phyloP scores from a whole-genome alignment of 2,797 vertebrate genomes.

The Oreochromis grahami region DNA sequence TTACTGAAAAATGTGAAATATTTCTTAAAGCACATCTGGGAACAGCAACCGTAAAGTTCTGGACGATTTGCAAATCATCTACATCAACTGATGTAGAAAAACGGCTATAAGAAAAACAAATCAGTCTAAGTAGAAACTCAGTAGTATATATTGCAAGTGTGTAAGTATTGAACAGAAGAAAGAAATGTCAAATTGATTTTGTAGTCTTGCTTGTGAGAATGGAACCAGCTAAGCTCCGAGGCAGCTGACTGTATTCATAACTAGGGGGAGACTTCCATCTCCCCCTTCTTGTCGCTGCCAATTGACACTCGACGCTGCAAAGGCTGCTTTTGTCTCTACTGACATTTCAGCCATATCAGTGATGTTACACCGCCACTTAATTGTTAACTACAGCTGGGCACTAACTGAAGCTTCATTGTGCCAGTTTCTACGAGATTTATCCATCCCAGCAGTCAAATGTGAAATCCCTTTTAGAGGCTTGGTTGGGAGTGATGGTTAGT shows the following conservation, averaged over 20 bases:
- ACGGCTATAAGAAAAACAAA: not conserved
- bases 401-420: not conserved
- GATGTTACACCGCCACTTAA: not conserved
- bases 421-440: slow-evolving; percentile 12
- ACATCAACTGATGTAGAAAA: not conserved
- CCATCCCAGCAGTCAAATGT: slow-evolving; percentile 15
- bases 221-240: not conserved
- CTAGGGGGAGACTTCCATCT: not conserved
- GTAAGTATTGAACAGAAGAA: not conserved
- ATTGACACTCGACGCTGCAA: not conserved
- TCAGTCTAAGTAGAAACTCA: not conserved
- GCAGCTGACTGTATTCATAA: not conserved
- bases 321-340: not conserved
- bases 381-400: slow-evolving; percentile 4
- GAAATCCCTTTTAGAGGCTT: slow-evolving; percentile 29
- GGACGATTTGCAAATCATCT: not conserved
- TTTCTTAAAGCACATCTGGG: not conserved
- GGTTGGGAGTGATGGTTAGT: slow-evolving; percentile 19
- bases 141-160: not conserved
- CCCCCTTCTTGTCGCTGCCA: not conserved
- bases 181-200: not conserved
- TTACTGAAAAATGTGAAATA: not conserved
- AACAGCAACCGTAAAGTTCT: not conserved
- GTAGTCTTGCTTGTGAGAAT: not conserved
- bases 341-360: not conserved